phyloP scores from a whole-genome alignment of 1,140 invertebrate species.

The Micrasema longulum region DNA sequence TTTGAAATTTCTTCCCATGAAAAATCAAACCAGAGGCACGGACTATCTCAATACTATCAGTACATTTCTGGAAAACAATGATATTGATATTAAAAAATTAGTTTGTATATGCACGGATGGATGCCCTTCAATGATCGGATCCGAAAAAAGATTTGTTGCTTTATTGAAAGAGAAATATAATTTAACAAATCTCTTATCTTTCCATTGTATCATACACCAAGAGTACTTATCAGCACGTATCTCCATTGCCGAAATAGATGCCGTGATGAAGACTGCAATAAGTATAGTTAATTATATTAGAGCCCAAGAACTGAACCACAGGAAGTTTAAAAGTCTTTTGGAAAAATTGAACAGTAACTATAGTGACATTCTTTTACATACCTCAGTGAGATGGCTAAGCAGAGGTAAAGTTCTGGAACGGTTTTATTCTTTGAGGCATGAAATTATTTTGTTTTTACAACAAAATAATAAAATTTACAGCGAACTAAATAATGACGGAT shows the following conservation, averaged over 20 bases:
- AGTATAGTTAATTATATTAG: too few species aligned
- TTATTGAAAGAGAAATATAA: slow-evolving; percentile 55
- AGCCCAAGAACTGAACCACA: too few species aligned
- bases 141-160: slow-evolving; percentile 52
- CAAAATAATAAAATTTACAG: slow-evolving; percentile 37
- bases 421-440: slow-evolving; percentile 29
- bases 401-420: slow-evolving; percentile 33
- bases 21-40: slow-evolving; percentile 53
- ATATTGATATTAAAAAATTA: slow-evolving; percentile 54
- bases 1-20: slow-evolving; percentile 52
- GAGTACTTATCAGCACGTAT: slow-evolving; percentile 8
- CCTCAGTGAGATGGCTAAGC: slow-evolving; percentile 31
- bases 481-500: slow-evolving; percentile 31
- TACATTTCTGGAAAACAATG: slow-evolving; percentile 53
- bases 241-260: slow-evolving; percentile 32
- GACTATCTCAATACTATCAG: slow-evolving; percentile 54
- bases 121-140: too few species aligned
- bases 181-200: slow-evolving; percentile 49
- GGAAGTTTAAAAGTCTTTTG: slow-evolving; percentile 21
- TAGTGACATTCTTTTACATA: slow-evolving; percentile 32
- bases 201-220: too few species aligned
- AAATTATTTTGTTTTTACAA: slow-evolving; percentile 38
- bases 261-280: slow-evolving; percentile 26
- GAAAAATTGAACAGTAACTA: slow-evolving; percentile 37
- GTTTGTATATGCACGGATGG: too few species aligned